Conservation (phyloP, 2,888 invertebrate species). For the Xestia sexstrigata region DNA sequence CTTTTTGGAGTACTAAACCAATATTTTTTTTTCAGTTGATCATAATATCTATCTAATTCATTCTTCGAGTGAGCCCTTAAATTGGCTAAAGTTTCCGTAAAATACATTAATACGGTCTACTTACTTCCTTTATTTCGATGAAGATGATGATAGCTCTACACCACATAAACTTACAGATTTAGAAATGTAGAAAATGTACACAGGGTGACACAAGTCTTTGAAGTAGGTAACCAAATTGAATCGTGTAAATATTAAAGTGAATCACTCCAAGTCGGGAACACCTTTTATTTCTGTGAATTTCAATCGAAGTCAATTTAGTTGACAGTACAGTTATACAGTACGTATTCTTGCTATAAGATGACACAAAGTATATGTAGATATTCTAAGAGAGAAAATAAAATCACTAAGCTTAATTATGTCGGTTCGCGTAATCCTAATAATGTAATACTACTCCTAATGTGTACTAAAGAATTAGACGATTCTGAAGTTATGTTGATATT, state of each 20-base stretch:
- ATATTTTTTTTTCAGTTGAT: background rate
- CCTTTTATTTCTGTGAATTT: background rate
- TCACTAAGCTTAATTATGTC: no score
- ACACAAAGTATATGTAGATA: no score
- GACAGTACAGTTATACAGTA: no score
- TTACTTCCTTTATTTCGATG: background rate
- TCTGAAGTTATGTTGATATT: no score
- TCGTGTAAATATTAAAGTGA: constrained; percentile 5
- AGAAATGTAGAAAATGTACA: background rate
- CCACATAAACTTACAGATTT: background rate
- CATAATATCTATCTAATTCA: background rate
- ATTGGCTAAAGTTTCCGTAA: background rate
- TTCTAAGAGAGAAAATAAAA: no score
- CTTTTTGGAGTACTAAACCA: background rate
- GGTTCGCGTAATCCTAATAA: no score
- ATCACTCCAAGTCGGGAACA: background rate
- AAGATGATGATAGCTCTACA: background rate
- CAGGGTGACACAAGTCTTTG: background rate
- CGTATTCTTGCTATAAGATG: background rate
- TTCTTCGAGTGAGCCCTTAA: background rate
- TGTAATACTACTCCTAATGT: no score
- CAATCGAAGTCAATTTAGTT: background rate
- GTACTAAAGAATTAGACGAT: no score
- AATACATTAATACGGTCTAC: background rate
- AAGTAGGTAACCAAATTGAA: background rate